These are phyloP conservation scores for Brachionus plicatilis DNA, from an alignment of 1,140 invertebrate species.

Conservation along the genomic window DNA sequence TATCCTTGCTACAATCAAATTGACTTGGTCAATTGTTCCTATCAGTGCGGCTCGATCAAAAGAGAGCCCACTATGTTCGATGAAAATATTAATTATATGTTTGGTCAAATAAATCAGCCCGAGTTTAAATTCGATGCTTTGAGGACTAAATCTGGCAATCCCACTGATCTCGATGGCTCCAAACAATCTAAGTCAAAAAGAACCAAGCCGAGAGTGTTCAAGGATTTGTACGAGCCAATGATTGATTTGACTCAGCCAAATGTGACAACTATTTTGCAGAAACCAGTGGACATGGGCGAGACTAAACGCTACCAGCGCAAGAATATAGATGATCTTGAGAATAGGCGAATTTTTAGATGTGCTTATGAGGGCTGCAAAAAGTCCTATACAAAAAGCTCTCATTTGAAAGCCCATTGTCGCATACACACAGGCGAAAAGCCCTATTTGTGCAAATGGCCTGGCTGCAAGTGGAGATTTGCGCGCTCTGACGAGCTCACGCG, in stretches of 20 bases:
- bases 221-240: neutral
- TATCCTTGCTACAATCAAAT: neutral
- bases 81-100: neutral
- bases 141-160: neutral
- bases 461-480: constrained; percentile 76
- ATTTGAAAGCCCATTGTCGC: constrained; percentile 64
- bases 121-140: neutral
- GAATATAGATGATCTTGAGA: constrained; percentile 14
- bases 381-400: constrained; percentile 68
- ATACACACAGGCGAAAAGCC: constrained; percentile 64
- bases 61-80: neutral
- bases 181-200: neutral
- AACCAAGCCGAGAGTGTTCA: neutral
- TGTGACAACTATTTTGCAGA: constrained; percentile 1
- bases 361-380: constrained; percentile 64
- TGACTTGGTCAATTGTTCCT: neutral
- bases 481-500: constrained; percentile 61
- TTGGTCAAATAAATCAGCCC: neutral
- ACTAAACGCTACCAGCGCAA: neutral
- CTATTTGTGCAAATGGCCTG: constrained; percentile 75
- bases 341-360: constrained; percentile 42
- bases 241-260: constrained; percentile 26
- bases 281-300: constrained; percentile 20
- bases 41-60: neutral
- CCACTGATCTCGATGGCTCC: neutral